Conservation (phyloP, 2,888 invertebrate genomes). For the Gerris lacustris region DNA sequence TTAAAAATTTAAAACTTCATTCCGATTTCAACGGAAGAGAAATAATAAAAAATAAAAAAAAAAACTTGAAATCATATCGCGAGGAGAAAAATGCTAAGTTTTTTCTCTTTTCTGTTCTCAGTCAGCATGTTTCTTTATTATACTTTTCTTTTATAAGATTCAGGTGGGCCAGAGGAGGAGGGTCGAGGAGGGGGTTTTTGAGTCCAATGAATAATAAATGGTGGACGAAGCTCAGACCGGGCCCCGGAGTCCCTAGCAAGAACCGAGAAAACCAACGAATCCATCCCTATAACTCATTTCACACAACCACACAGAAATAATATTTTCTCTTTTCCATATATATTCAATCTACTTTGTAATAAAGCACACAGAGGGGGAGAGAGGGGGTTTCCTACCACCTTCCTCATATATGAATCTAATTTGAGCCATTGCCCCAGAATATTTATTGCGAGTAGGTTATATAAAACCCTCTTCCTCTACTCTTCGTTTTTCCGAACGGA, state of each 20-base stretch:
- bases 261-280: background rate
- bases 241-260: background rate
- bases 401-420: slow-evolving; percentile 1
- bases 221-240: background rate
- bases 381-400: background rate
- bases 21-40: background rate
- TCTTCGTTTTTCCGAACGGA: too few relatives aligned
- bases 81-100: background rate
- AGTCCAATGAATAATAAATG: background rate
- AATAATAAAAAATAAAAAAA: too few relatives aligned
- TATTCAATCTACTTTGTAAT: slow-evolving; percentile 3
- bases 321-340: background rate
- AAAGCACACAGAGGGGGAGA: background rate
- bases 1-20: slow-evolving; percentile 3
- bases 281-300: background rate
- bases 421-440: background rate
- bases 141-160: slow-evolving; percentile 5
- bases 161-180: background rate
- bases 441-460: background rate
- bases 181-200: background rate
- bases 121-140: slow-evolving; percentile 1
- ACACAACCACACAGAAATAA: background rate
- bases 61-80: background rate
- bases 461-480: too few relatives aligned
- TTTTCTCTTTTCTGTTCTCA: background rate